Percentiles rank a stretch among this genome's conserved stretches.
Evolutionary conservation across 1,140 invertebrate species (phyloP).

Genomic region (Aethina tumida): DNA sequence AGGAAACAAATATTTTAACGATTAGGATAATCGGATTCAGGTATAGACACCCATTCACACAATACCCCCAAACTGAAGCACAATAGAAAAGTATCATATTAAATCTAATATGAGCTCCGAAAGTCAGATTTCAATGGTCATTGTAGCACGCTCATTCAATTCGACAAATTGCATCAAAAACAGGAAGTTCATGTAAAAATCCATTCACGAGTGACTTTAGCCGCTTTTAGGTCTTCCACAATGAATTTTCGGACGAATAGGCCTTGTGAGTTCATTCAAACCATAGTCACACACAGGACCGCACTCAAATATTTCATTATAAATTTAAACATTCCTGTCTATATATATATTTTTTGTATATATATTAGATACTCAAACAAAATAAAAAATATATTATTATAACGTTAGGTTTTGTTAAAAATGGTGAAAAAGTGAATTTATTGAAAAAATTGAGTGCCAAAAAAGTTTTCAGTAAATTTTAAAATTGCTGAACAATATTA

Average conservation of each 20-base stretch:
- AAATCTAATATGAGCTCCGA: constrained; percentile 33
- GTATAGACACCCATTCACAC: constrained; percentile 25
- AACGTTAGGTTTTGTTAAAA: not conserved
- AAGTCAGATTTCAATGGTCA: constrained; percentile 32
- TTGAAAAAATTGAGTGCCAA: not conserved
- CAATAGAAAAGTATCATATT: constrained; percentile 30
- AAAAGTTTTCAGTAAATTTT: not conserved
- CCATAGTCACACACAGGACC: constrained; percentile 18
- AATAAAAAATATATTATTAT: not conserved
- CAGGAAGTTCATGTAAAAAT: constrained; percentile 35
- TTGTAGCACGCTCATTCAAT: constrained; percentile 32
- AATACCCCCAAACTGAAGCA: constrained; percentile 19
- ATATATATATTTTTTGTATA: constrained; percentile 2
- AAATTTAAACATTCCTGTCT: not conserved
- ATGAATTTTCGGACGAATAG: constrained; percentile 29
- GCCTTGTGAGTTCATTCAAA: constrained; percentile 26
- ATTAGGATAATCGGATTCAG: constrained; percentile 29
- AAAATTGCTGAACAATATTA: not conserved
- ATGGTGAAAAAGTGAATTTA: not conserved
- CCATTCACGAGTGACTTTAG: constrained; percentile 31
- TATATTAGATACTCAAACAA: not conserved
- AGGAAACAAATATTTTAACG: constrained; percentile 25
- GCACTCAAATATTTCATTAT: constrained; percentile 3
- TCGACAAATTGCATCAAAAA: constrained; percentile 37
- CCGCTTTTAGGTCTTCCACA: constrained; percentile 26